Evolutionary conservation across 2,888 invertebrate species (phyloP), one percentile per base, ranked within the genome.

Genomic region (Bombylius major): DNA sequence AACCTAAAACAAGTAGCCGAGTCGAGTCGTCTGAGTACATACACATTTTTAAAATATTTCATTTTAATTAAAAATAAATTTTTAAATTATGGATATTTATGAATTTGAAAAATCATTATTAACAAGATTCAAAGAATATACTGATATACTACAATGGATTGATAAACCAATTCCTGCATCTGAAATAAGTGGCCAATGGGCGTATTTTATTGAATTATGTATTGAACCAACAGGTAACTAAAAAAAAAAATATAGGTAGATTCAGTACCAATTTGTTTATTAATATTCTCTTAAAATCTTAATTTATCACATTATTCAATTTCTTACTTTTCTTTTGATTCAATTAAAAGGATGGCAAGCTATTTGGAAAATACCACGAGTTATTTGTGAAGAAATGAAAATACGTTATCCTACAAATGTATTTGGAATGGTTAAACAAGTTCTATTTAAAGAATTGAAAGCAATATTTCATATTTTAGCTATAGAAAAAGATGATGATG

Each of bases 361-460:
- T 0, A 64, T 83, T 45, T 83, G 82, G 82, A 82, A 81, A 68
- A 78, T 83, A 54, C 78, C 82, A 1, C 73, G 81, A 36, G 63
- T 75, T 5, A 78, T 75, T 9, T 82, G 82, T 60, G 79, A 81
- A 63, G 74, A 76, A 50, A 69, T 81, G 5, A 71, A 78, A 53
- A 73, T 82, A n/a, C 76, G 77, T 14, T 82, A 77, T 69, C 82
- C 82, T 0, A 78, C 79, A 0, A 70, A 80, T n/a, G 81, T 82
- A 0, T 70, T 78, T 39, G 79, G 81, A 0, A 75, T 75, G 55
- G 76, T 81, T 1, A 72, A 79, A 50, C 71, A 76, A 58, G 74
- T 80, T 0, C 70, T 78, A 48, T 78, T 75, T 50, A 62, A 69
- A 7, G 75, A 77, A 32, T 66, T 81, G 0, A 70, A 72, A 53